phyloP scores from a whole-genome alignment of 2,888 invertebrate genomes.

The Clanis bilineata region DNA sequence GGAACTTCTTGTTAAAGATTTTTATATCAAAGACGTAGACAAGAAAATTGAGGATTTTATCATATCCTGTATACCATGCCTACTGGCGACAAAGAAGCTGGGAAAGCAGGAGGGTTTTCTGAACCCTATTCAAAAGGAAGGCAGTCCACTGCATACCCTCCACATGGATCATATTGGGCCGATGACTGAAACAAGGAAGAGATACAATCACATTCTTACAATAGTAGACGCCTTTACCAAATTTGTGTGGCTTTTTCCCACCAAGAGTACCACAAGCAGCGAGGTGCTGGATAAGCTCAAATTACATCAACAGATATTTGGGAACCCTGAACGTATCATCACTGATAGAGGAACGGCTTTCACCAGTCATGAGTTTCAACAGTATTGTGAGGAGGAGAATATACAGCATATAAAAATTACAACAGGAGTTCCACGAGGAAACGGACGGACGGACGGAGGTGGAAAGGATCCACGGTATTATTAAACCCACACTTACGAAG shows the following conservation, averaged over 20 bases:
- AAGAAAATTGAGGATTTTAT: slow-evolving; percentile 28
- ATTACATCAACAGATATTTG: slow-evolving; percentile 29
- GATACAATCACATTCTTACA: slow-evolving; percentile 47
- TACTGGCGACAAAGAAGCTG: slow-evolving; percentile 28
- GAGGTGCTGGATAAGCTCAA: slow-evolving; percentile 32
- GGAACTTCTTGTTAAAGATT: no score
- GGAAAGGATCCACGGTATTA: slow-evolving; percentile 28
- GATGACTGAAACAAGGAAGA: slow-evolving; percentile 39
- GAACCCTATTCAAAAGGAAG: slow-evolving; percentile 40
- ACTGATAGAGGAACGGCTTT: slow-evolving; percentile 32
- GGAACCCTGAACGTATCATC: slow-evolving; percentile 22
- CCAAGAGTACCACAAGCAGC: slow-evolving; percentile 35
- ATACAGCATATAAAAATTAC: slow-evolving; percentile 30
- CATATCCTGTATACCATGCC: slow-evolving; percentile 26
- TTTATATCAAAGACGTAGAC: slow-evolving; percentile 23
- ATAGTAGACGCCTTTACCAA: slow-evolving; percentile 50
- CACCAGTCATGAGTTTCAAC: slow-evolving; percentile 27
- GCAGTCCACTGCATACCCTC: slow-evolving; percentile 39
- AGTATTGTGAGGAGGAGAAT: slow-evolving; percentile 26
- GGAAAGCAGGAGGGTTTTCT: slow-evolving; percentile 36
- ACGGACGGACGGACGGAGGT: slow-evolving; percentile 37
- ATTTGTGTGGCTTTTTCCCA: slow-evolving; percentile 50
- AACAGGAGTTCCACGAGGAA: slow-evolving; percentile 31
- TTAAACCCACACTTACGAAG: slow-evolving; percentile 27
- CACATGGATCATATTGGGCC: slow-evolving; percentile 53